These are phyloP conservation scores for Smittia aterrima DNA, from an alignment of 2,888 invertebrate genomes.

Conservation along the genomic window DNA sequence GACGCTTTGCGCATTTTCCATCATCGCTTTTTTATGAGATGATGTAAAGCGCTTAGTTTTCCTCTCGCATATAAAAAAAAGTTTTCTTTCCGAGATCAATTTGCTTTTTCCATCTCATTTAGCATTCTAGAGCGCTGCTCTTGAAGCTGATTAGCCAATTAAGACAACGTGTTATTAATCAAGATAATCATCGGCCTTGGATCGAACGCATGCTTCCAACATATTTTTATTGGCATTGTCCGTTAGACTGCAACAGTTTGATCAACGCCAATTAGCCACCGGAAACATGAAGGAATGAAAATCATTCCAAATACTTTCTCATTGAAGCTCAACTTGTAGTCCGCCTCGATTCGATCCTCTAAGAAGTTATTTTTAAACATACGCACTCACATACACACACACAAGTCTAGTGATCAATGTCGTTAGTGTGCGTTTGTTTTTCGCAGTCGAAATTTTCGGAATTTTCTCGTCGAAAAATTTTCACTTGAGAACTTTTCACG, in stretches of 20 bases:
- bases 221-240: background rate
- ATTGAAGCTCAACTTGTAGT: background rate
- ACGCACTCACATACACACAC: conserved; percentile 3
- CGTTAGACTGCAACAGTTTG: background rate
- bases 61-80: too few species aligned
- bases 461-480: conserved; percentile 26
- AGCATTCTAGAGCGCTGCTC: too few species aligned
- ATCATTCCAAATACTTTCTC: background rate
- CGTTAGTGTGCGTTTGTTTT: background rate
- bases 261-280: background rate
- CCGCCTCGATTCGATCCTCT: background rate
- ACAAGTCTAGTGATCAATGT: too few species aligned
- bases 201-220: background rate
- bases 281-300: background rate
- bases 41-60: background rate
- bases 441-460: conserved; percentile 14
- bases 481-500: background rate
- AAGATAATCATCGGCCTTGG: background rate
- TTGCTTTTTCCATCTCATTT: too few species aligned
- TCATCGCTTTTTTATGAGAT: background rate
- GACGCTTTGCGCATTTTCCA: background rate
- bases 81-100: too few species aligned
- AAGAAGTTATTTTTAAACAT: conserved; percentile 4
- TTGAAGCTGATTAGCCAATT: too few species aligned
- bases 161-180: background rate